Base-by-base conservation (phyloP, 2,113 vertebrate genomes). In the Pterocles orientalis region DNA sequence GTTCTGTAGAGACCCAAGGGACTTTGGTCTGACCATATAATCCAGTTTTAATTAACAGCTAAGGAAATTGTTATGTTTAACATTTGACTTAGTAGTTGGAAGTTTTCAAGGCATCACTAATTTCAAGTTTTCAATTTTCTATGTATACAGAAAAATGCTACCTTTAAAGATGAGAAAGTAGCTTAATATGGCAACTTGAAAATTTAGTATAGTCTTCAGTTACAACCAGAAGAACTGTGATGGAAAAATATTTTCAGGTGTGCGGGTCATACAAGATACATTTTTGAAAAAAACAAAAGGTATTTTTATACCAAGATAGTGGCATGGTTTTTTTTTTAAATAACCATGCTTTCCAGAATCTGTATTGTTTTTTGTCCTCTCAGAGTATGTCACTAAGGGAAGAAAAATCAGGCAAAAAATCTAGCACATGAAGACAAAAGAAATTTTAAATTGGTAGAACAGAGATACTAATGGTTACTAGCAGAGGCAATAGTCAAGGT, bases 381-480 rank as follows among this genome's bases (percentile, higher is more conserved):
- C 82, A 51, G 24, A 81, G 20, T 45, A 77, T 43, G 86, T 92
- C 94, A 95, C 81, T 15, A 47, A 85, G 82, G 19, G 80, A 89
- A 92, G 92, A 96, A 96, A 62, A 70, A 94, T 31, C 53, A 82
- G 92, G 31, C 57, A 88, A 96, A 96, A 94, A 94, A 34, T 88
- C 87, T 58, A 97, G 92, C 92, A 88, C 75, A 88, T 84, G 71
- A 97, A 97, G 84, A 94, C 54, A 94, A 85, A 88, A 65, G 79
- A 79, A 91, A 96, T 72, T 96, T 95, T 89, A 91, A 95, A 86
- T 75, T 43, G 89, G 70, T 53, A 9, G 36, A 92, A 86, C 86
- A 80, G 60, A 86, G 56, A 88, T 68, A 91, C 73, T 76, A 53
- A 82, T 6, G 23, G 90, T 83, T 94, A 94, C 69, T 56, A 48